Percentiles rank a stretch among this genome's conserved stretches.
phyloP scores from a whole-genome alignment of 1,140 invertebrate species.

The Hestina assimilis region DNA sequence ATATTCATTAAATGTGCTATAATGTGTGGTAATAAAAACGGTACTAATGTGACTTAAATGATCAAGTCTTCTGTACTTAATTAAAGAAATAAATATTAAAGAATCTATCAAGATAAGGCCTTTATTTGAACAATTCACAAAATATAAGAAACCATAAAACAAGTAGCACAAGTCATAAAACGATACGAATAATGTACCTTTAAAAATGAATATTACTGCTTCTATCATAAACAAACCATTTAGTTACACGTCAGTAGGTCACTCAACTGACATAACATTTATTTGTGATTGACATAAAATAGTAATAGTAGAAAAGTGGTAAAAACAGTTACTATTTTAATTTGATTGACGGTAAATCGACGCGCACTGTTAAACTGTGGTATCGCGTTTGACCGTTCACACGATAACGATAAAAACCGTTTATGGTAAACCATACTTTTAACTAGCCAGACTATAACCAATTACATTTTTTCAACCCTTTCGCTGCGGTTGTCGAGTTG shows the following conservation, averaged over 20 bases:
- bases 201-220: not conserved
- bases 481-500: no score
- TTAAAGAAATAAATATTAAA: no score
- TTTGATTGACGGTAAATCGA: constrained; percentile 29
- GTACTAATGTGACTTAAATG: no score
- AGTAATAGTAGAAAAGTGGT: constrained; percentile 21
- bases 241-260: constrained; percentile 6
- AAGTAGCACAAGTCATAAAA: no score
- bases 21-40: not conserved
- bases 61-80: no score
- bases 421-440: no score
- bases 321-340: constrained; percentile 25
- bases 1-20: no score
- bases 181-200: not conserved
- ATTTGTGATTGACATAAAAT: constrained; percentile 27
- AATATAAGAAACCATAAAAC: no score
- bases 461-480: no score
- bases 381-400: constrained; percentile 13
- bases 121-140: no score
- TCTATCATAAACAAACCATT: not conserved
- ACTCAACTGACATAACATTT: constrained; percentile 19
- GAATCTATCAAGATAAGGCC: no score
- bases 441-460: no score
- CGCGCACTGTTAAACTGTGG: constrained; percentile 17
- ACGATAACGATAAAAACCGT: constrained; percentile 9